Evolutionary conservation across 2,113 vertebrate species (phyloP), one percentile per base, ranked within the genome.

Genomic region (Mobula hypostoma): DNA sequence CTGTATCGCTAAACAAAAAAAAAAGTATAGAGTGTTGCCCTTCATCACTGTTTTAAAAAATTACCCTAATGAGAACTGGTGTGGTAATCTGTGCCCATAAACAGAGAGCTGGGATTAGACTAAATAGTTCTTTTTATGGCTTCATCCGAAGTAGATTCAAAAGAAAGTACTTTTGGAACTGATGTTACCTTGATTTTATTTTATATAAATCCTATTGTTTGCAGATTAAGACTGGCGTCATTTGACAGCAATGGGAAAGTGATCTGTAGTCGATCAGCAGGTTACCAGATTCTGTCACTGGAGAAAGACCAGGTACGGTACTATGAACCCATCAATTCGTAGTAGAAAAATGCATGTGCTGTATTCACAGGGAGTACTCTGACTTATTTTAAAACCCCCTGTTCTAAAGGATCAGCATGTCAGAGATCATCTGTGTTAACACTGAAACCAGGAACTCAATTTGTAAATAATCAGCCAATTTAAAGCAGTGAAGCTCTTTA

Each of bases 221-320:
- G 94, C 95, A 99, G 98, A 96, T 97, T 99, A 94, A 98, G 98
- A 8, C 97, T 99, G 17, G 98, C 98, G 93, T 99, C 99, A 1
- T 99, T 99, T 61, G 98, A 99, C 48, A 96, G 95, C 95, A 98
- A 96, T n/a, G 98, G 98, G 29, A 99, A 98, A 95, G 95, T 98
- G 77, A 97, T 98, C 61, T 98, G 98, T 96, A 98, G 97, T 94
- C 97, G 98, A 94, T 98, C 98, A 0, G 98, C 98, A 0, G 98
- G 98, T 9, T 99, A 99, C 95, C 98, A 99, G 95, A 98, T 99
- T 77, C 97, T 99, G 7, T 98, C 97, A 24, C 97, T 99, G 5
- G 98, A 99, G 96, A 99, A 99, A 95, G 98, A 99, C 96, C 99
- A 99, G 98, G 99, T 99, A 96, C 36, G 95, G 94, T 72, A 72